A percentile compares a stretch with the other conserved stretches of the same genome.
Evolutionary conservation across 2,797 vertebrate species (phyloP).

Genomic region (Psittacula echo): DNA sequence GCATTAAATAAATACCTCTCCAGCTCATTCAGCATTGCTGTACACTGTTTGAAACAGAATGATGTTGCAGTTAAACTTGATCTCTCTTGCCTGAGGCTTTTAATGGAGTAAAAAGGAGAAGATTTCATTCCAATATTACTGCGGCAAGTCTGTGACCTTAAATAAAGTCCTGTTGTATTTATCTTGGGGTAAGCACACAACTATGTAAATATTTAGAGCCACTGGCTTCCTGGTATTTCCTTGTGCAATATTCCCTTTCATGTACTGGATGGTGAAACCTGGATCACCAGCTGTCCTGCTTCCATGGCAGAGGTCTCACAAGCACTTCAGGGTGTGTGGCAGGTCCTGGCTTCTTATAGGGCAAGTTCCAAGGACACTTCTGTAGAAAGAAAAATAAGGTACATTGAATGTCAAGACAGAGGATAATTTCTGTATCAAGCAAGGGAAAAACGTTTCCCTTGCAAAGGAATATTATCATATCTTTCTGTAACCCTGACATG

Average conservation of each 20-base stretch:
- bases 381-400: not conserved
- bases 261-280: not conserved
- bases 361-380: not conserved
- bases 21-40: not conserved
- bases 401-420: not conserved
- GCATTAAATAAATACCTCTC: not conserved
- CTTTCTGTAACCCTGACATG: not conserved
- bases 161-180: not conserved
- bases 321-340: not conserved
- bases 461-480: not conserved
- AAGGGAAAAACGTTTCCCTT: not conserved
- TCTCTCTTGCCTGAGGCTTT: slow-evolving; percentile 21
- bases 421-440: not conserved
- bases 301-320: not conserved
- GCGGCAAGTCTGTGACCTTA: not conserved
- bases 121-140: not conserved
- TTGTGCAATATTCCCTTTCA: not conserved
- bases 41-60: not conserved
- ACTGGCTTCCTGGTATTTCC: not conserved
- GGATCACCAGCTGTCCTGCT: not conserved
- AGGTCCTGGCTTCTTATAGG: not conserved
- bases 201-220: not conserved
- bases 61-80: not conserved
- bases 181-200: not conserved
- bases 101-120: not conserved